A percentile compares a stretch with the other conserved stretches of the same genome.
Evolutionary conservation across 2,888 invertebrate species (phyloP).

Genomic region (Drosophila barbarae): DNA sequence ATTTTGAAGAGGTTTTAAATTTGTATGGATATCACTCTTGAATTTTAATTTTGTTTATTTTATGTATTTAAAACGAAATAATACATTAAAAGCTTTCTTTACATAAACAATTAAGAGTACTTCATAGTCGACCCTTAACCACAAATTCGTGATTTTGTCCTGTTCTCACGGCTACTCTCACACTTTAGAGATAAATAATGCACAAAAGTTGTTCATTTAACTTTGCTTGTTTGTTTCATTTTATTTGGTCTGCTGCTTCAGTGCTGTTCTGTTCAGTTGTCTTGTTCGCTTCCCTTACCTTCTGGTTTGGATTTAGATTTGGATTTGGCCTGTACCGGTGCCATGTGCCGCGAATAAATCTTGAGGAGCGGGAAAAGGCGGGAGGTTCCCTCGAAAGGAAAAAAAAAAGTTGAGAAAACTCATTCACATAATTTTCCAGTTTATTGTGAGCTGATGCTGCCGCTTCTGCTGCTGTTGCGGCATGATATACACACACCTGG

Average conservation of each 20-base stretch:
- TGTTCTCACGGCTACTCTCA: conserved; percentile 48
- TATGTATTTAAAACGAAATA: background rate
- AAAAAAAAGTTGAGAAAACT: conserved; percentile 70
- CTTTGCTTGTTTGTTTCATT: conserved; percentile 70
- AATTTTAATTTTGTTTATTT: background rate
- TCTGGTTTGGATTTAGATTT: conserved; percentile 38
- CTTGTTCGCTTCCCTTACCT: conserved; percentile 24
- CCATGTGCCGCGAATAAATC: conserved; percentile 73
- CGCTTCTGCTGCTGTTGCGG: conserved; percentile 31
- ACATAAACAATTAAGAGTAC: background rate
- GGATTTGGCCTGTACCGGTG: conserved; percentile 50
- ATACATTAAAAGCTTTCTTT: background rate
- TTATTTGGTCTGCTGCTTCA: conserved; percentile 42
- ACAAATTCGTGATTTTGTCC: background rate
- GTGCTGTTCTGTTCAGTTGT: conserved; percentile 28
- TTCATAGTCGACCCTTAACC: background rate
- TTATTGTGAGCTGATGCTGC: conserved; percentile 55
- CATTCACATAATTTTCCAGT: conserved; percentile 74
- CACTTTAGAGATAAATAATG: conserved; percentile 69
- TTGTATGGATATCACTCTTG: background rate
- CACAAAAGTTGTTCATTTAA: conserved; percentile 73
- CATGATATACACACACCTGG: conserved; percentile 69
- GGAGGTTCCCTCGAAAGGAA: conserved; percentile 3
- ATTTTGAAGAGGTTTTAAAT: background rate
- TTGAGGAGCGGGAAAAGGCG: conserved; percentile 42